Base-by-base conservation (phyloP, 1,140 invertebrate species). In the Drosophila bocqueti region DNA sequence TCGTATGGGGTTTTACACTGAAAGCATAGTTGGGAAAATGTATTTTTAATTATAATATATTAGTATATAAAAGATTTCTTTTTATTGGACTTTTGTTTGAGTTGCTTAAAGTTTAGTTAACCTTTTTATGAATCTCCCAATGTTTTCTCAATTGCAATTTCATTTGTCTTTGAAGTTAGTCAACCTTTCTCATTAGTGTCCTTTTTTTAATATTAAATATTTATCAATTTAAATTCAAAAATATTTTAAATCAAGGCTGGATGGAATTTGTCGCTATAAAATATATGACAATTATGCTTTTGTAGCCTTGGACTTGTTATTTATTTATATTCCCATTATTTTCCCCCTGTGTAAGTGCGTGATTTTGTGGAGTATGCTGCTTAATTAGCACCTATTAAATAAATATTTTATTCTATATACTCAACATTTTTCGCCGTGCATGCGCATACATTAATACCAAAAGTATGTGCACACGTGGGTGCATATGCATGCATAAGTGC, bases 361-460 rank as follows among this genome's bases (percentile, higher is more conserved):
- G 67, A 67, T 55, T 40, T 66, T 21, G n/a, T 10, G 63, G 31
- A 71, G 34, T 71, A 66, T 38, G 40, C 62, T 16, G 13, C 52
- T 54, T 71, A 71, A 71, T 67, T 67, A 68, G 63, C 67, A 34
- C 67, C 47, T 67, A 67, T 67, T 55, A 71, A 71, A 67, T 71
- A 68, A 68, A 68, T 71, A 71, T 71, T 67, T 68, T 67, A 52
- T 55, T 63, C 24, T 57, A 45, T 55, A 68, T 34, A 31, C 40
- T 4, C 1, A 10, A 43, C 34, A 40, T 71, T 71, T 67, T 52
- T 68, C n/a, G 40, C 50, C 16, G 43, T 74, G 66, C 29, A 73
- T 38, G 40, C 24, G 69, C 24, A 67, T 60, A 54, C 34, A 49
- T 54, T 57, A 65, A 18, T 62, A 45, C 74, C 15, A 29, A 50